Evolutionary conservation across 2,797 vertebrate species (phyloP), one percentile per base, ranked within the genome.

Genomic region (Rhinogobio ventralis): DNA sequence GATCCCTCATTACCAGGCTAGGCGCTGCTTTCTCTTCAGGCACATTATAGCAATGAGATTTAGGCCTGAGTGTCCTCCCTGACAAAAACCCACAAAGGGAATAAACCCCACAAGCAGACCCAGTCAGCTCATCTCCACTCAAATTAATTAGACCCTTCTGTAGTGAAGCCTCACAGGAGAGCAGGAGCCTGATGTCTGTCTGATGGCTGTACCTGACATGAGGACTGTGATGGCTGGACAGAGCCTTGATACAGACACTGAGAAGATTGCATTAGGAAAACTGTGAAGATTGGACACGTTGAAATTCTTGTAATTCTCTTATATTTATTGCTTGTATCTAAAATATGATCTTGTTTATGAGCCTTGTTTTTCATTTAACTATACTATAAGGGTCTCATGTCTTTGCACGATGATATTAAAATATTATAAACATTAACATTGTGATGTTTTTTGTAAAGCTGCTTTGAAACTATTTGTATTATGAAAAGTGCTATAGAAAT

Each of bases 1-100:
- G 90, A 90, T 92, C 89, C 90, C 89, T 92, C 92, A 91, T 90
- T 92, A 89, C 86, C 86, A 88, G 88, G 53, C 82, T 84, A 89
- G 88, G 88, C 90, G 89, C 86, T 92, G 91, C 87, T 93, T 92
- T 91, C 92, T 92, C 86, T 82, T 85, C 88, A 83, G 91, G 88
- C 92, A 93, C 93, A 95, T 95, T 94, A 95, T 88, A 90, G 90
- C 93, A 90, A 95, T 95, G 94, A 95, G 93, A 93, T 94, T 93
- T 91, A 92, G 90, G 92, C 92, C 94, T 91, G 93, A 89, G 90
- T 91, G 90, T 90, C 91, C 76, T 86, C 87, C 86, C 91, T 91
- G 91, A 92, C 89, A 90, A 90, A 88, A 89, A 42, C 64, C 85
- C 91, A 92, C 92, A 90, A 92, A 88, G 89, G 87, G 87, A 89